Base-by-base conservation (phyloP, 2,888 invertebrate genomes). In the Emmelina monodactyla region DNA sequence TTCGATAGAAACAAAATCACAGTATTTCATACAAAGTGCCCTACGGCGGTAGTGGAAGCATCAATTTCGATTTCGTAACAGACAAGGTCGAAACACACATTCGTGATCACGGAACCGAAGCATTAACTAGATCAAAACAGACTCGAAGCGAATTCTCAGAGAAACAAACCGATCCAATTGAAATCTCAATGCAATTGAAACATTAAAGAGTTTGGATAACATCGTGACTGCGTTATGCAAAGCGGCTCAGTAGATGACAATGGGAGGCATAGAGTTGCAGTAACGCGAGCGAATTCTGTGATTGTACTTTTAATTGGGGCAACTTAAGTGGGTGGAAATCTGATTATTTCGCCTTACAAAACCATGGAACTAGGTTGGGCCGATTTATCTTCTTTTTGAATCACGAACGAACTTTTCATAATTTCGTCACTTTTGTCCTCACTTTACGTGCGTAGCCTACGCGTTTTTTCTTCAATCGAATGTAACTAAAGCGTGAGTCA, bases 221-320 rank as follows among this genome's bases (percentile, higher is more conserved):
- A 47, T 75, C 76, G 78, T 75, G 75, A 71, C 59, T 44, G 49
- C 41, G 50, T 71, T 72, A 72, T 75, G 76, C 71, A 71, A 76
- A 76, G 59, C 49, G 51, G 50, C n/a, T 52, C 49, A 56, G 53
- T 51, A 47, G 50, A 52, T 44, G 56, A 59, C 56, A 61, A 62
- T 54, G 63, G 63, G 65, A 68, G 64, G 62, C 59, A 51, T 44
- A 42, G 38, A 50, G 55, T 58, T 48, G 54, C 43, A 48, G 45
- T 43, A 25, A 45, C 43, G 47, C 61, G 62, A 64, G 51, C 48
- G 51, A 47, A n/a, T 51, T 48, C 11, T 10, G n/a, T 9, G 25
- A 25, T 25, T 10, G 4, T 3, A 3, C 25, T 10, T 29, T 13
- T 29, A 29, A 29, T 51, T 32, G 28, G 39, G 43, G 37, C 47